Base-by-base conservation (phyloP, 2,888 invertebrate species). In the Blastobasis adustella region DNA sequence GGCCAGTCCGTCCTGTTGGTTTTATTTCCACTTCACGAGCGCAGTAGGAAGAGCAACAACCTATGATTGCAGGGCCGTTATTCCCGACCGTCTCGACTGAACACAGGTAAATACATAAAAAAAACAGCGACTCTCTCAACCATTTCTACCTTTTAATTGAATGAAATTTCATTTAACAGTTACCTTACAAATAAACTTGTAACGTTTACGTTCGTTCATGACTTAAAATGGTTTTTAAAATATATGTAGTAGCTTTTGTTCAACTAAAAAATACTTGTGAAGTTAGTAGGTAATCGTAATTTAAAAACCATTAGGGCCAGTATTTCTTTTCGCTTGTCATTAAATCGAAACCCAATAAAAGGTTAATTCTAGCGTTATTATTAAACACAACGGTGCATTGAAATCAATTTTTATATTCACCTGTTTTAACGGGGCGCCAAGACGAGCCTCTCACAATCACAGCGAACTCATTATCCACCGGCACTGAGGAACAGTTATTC, bases 11-110 rank as follows among this genome's bases (percentile, higher is more conserved):
- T 62, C 50, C 56, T 46, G 59, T 65, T 66, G 62, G 60, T 71
- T 78, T 79, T 76, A 78, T 78, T 75, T 76, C 78, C 76, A 45
- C 47, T 10, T 10, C 47, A 36, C 70, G 63, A 66, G 65, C 73
- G 67, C 72, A 69, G 72, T 80, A 81, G 82, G 82, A 83, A 84
- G 87, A 87, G 77, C 87, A 88, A 88, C 82, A 87, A 88, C 87
- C 87, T 88, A 85, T 87, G 87, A 88, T 88, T 87, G 84, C 81
- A 76, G 79, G 83, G 85, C 87, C 87, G 87, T 87, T 88, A 88
- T 80, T 73, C 82, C 82, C 74, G 76, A 78, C 76, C 74, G 78
- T 71, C 78, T 74, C 74, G 76, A 68, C 70, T 70, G 74, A 74
- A 66, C 76, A 74, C 70, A 77, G 78, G 79, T 81, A 80, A 76